phyloP scores from a whole-genome alignment of 2,797 vertebrate genomes.

The Pangasius krempfi region DNA sequence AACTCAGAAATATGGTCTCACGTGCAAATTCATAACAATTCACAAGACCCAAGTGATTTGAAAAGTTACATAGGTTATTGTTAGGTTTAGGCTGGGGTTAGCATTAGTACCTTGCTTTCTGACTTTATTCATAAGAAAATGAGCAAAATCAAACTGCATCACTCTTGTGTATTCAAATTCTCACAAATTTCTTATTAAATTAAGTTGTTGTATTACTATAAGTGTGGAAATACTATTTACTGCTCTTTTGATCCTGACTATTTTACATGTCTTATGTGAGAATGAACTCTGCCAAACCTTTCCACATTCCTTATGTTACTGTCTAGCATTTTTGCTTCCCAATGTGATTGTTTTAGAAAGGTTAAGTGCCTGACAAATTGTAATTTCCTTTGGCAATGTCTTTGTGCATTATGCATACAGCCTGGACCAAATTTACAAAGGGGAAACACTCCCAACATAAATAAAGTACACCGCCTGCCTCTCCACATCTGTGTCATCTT shows the following conservation, averaged over 20 bases:
- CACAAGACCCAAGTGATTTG: not conserved
- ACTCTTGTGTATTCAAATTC: not conserved
- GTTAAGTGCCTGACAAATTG: constrained; percentile 53
- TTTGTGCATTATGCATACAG: constrained; percentile 51
- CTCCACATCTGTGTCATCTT: constrained; percentile 34
- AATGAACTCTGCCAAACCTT: not conserved
- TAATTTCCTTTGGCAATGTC: constrained; percentile 49
- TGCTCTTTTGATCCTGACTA: not conserved
- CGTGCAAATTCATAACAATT: not conserved
- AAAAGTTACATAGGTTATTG: not conserved
- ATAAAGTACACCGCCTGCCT: constrained; percentile 34
- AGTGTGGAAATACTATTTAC: not conserved
- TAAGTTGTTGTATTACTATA: not conserved
- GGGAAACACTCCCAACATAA: constrained; percentile 44
- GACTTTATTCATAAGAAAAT: not conserved
- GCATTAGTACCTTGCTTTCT: not conserved
- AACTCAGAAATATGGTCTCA: not conserved
- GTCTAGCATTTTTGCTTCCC: constrained; percentile 5
- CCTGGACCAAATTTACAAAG: constrained; percentile 46
- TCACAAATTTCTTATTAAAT: not conserved
- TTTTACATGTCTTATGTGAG: not conserved
- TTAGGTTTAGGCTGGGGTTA: not conserved
- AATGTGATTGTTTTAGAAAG: constrained; percentile 10
- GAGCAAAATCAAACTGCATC: not conserved
- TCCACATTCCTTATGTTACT: not conserved